A percentile compares a stretch with the other conserved stretches of the same genome.
phyloP scores from a whole-genome alignment of 2,797 vertebrate species.

The Scomberomorus guttatus region DNA sequence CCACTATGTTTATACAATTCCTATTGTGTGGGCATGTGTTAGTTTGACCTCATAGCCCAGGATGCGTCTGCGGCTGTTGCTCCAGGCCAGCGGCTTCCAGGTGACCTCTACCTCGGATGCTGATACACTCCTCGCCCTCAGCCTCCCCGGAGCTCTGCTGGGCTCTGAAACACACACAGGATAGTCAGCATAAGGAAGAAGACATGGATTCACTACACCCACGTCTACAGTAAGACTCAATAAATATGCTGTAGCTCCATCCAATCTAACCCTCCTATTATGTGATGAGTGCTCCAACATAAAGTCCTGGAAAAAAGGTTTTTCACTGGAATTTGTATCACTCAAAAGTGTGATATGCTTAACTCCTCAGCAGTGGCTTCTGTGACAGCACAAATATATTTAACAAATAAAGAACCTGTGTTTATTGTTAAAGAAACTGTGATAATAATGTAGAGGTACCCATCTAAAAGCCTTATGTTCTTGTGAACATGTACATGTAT shows the following conservation, averaged over 20 bases:
- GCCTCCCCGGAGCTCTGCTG: conserved; percentile 88
- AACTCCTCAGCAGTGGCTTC: too few species aligned
- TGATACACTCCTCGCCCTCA: conserved; percentile 91
- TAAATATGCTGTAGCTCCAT: conserved; percentile 17
- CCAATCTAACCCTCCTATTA: neutral
- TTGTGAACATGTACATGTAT: neutral
- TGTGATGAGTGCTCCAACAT: neutral
- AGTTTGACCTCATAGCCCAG: conserved; percentile 93
- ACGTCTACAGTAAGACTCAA: conserved; percentile 34
- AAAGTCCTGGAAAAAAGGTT: too few species aligned
- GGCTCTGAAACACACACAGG: conserved; percentile 86
- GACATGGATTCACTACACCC: conserved; percentile 51
- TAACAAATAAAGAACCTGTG: neutral
- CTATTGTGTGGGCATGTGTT: conserved; percentile 63
- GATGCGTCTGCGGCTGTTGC: conserved; percentile 91
- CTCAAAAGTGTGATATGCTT: neutral
- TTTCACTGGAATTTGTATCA: neutral
- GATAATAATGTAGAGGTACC: neutral
- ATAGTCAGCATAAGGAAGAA: conserved; percentile 23
- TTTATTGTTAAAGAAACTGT: neutral
- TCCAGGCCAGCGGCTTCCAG: conserved; percentile 91
- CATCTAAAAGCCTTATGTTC: too few species aligned
- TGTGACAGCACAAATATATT: neutral
- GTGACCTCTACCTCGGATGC: conserved; percentile 92
- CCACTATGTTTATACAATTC: conserved; percentile 27